Evolutionary conservation across 2,797 vertebrate species (phyloP), one percentile per base, ranked within the genome.

Genomic region (Schizopygopsis malacanthus): DNA sequence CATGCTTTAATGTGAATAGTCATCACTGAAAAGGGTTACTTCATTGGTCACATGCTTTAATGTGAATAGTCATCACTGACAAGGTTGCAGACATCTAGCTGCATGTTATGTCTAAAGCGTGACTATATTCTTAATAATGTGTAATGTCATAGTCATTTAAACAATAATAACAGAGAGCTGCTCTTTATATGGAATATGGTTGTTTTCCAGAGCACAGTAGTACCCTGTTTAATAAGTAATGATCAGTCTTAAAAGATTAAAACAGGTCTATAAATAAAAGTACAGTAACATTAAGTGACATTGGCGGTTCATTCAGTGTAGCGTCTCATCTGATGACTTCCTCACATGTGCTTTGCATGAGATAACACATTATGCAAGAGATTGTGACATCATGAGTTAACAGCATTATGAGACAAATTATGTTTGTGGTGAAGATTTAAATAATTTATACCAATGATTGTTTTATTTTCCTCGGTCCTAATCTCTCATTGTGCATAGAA

Each of bases 241-340:
- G 18, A 45, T 75, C 8, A 10, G n/a, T 22, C 43, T 63, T 75
- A 82, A 83, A 83, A 75, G 71, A 65, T 83, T 83, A 37, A 83
- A 72, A 75, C 0, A 0, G 43, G 10, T 63, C 56, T 83, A 39
- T 83, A 65, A 83, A 83, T 50, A 50, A 45, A 45, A 63, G 25
- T 39, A 33, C 56, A n/a, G 69, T 43, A 61, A 37, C 28, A 12
- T 71, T 56, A 82, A 72, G 67, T 59, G 37, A 73, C 41, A 45
- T 37, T 59, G 50, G 67, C 2, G 33, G 52, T 45, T 72, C n/a
- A 73, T 82, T 82, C n/a, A 33, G 39, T 8, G 6, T 9, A 56
- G 11, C 33, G 4, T 73, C n/a, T 47, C 43, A 37, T 83, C 56
- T 63, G 33, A 37, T 69, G 81, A 71, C 37, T 25, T 72, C n/a